A percentile compares a stretch with the other conserved stretches of the same genome.
phyloP scores from a whole-genome alignment of 1,140 invertebrate genomes.

The Caenorhabditis remanei region DNA sequence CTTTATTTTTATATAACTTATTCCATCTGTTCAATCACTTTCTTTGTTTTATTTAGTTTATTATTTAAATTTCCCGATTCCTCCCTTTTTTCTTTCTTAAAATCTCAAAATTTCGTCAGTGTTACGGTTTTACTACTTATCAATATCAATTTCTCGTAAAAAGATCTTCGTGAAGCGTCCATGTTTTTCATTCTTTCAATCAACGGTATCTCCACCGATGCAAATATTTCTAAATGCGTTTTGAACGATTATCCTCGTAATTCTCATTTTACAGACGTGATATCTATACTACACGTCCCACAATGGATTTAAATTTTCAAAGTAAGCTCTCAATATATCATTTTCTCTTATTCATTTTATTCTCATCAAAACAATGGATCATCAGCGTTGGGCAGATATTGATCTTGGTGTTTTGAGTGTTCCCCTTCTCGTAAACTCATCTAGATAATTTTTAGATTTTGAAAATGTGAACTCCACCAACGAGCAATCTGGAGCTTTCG shows the following conservation, averaged over 20 bases:
- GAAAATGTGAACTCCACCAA: slow-evolving; percentile 60
- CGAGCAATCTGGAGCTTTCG: slow-evolving; percentile 50
- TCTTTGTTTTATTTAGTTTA: not conserved
- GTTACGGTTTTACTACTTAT: slow-evolving; percentile 38
- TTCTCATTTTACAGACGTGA: not conserved
- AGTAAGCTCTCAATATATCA: slow-evolving; percentile 56
- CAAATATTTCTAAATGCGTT: not conserved
- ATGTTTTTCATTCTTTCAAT: not conserved
- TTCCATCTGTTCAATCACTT: not conserved
- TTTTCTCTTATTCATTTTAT: not conserved
- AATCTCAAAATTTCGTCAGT: not conserved
- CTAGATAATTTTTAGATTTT: slow-evolving; percentile 26
- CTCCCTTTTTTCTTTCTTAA: not conserved
- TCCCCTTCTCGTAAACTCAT: not conserved
- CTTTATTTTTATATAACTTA: not conserved
- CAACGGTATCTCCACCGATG: not conserved
- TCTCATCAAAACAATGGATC: not conserved
- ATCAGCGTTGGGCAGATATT: slow-evolving; percentile 5
- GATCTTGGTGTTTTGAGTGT: slow-evolving; percentile 3
- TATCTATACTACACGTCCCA: not conserved
- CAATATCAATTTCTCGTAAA: not conserved
- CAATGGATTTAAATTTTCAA: slow-evolving; percentile 67
- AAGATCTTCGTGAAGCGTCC: not conserved
- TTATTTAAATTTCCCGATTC: not conserved
- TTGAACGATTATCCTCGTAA: no score